A percentile compares a stretch with the other conserved stretches of the same genome.
Evolutionary conservation across 1,140 invertebrate species (phyloP).

Genomic region (Cataglyphis hispanica): DNA sequence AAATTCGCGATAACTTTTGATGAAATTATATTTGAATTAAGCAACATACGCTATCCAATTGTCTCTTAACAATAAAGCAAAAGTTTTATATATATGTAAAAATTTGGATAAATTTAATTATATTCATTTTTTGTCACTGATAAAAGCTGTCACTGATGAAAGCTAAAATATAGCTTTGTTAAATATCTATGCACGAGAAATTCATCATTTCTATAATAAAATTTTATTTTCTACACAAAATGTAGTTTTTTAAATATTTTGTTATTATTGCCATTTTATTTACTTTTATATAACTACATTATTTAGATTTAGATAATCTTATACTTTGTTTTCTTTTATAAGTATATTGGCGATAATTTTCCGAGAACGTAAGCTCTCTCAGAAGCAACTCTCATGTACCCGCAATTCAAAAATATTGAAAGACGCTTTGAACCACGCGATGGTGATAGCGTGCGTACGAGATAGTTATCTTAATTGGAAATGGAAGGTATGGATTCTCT

Average conservation of each 20-base stretch:
- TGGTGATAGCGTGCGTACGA: slow-evolving; percentile 41
- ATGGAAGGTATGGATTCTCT: slow-evolving; percentile 52
- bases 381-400: neutral
- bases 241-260: neutral
- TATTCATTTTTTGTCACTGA: neutral
- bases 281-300: neutral
- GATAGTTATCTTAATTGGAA: slow-evolving; percentile 63
- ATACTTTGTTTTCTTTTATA: too few species aligned
- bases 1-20: neutral
- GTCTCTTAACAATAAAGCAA: neutral
- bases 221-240: neutral
- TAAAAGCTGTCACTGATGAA: too few species aligned
- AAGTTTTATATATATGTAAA: neutral
- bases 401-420: slow-evolving; percentile 42
- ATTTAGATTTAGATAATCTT: too few species aligned
- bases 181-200: neutral
- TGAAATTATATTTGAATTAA: neutral
- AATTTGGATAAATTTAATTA: neutral
- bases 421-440: slow-evolving; percentile 1
- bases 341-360: neutral
- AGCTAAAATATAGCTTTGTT: too few species aligned
- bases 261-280: neutral
- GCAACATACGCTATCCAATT: neutral
- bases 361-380: neutral
- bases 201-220: neutral